Conservation (phyloP, 1,140 invertebrate genomes). For the Drosophila pseudoobscura region DNA sequence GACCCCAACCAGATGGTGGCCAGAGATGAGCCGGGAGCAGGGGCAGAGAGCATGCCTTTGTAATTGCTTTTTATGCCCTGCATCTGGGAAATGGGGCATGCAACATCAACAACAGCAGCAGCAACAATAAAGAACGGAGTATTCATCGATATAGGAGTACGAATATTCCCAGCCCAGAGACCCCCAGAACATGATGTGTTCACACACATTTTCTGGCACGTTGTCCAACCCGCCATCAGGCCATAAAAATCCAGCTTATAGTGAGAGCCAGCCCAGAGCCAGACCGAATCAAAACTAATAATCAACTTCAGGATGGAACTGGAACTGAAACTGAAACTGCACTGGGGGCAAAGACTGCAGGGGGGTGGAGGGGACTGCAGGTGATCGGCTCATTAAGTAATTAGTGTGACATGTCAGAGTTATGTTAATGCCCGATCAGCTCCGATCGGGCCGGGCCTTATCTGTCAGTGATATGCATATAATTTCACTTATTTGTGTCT, state of each 20-base stretch:
- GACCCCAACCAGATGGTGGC: constrained; percentile 24
- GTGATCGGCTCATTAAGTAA: constrained; percentile 80
- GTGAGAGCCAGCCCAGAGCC: too few relatives aligned
- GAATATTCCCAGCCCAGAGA: constrained; percentile 5
- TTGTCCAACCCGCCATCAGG: constrained; percentile 48
- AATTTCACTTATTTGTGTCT: constrained; percentile 67
- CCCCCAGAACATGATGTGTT: constrained; percentile 28
- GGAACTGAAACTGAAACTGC: too few relatives aligned
- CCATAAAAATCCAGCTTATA: constrained; percentile 45
- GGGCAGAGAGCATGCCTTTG: constrained; percentile 15
- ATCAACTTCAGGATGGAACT: constrained; percentile 11
- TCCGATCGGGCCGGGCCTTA: constrained; percentile 37
- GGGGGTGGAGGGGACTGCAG: constrained; percentile 3
- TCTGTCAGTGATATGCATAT: constrained; percentile 66
- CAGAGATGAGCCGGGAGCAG: neutral
- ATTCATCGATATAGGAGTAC: constrained; percentile 11
- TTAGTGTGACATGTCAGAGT: constrained; percentile 83
- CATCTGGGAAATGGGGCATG: constrained; percentile 52
- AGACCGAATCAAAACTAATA: constrained; percentile 58
- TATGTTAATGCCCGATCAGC: constrained; percentile 72
- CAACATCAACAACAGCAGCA: constrained; percentile 54
- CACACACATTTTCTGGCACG: constrained; percentile 60
- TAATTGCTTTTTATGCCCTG: constrained; percentile 73
- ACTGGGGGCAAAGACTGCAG: too few relatives aligned
- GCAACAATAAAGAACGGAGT: constrained; percentile 4